Base-by-base conservation (phyloP, 23 tunicate genomes). In the Styela plicata region DNA sequence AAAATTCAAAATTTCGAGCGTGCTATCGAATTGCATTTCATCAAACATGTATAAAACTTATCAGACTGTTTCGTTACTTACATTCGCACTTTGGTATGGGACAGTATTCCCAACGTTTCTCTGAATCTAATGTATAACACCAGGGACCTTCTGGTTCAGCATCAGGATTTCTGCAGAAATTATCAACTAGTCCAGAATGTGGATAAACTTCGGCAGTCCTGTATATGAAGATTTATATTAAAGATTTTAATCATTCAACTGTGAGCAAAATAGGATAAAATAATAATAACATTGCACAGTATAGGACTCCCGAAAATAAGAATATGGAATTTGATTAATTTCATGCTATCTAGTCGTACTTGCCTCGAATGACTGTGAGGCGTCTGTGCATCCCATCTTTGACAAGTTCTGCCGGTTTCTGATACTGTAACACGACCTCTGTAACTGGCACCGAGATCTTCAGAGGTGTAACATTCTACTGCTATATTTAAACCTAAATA, bases 341-440 rank as follows among this genome's bases (percentile, higher is more conserved):
- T n/a, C n/a, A n/a, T n/a, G n/a, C n/a, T 28, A 19, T 24, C 21
- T 57, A 22, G 25, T 0, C 86, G 66, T 70, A 91, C 97, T 68
- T 53, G 69, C 71, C 71, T 67, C 19, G 71, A 25, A 29, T 67
- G 71, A 29, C 32, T 25, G 31, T 67, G 71, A 18, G 71, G 71
- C 16, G 30, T 16, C 22, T 67, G 71, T 25, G 71, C 31, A 22
- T 29, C 31, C 71, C 71, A 67, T 1, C 32, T 29, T 22, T 67
- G 71, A 23, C 71, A 67, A 25, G 19, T 29, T 67, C 71, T 67
- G 16, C 71, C 71, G 24, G 23, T 68, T 33, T 23, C 24, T 1
- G 96, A 85, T 53, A 80, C 85, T 19, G 87, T 68, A 2, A 90
- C 67, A 83, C 84, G 85, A 1, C 96, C 96, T 57, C 96, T 57